Evolutionary conservation across 2,113 vertebrate species (phyloP), one percentile per base, ranked within the genome.

Genomic region (Cisticola juncidis): DNA sequence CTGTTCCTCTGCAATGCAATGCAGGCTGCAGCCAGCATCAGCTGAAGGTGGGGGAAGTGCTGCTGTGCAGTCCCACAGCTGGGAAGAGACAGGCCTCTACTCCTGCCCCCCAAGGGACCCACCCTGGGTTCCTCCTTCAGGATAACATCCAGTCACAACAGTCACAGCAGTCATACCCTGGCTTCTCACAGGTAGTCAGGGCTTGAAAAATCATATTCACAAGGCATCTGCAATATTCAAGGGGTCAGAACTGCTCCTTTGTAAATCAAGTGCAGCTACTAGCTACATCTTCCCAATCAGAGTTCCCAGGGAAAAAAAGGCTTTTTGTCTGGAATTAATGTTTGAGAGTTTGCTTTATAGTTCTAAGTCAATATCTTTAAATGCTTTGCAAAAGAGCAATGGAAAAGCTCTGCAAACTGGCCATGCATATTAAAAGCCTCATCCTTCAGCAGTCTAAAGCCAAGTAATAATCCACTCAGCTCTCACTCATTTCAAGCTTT

Each of bases 291-390:
- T 79, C 42, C 66, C 29, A 53, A 14, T 53, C 65, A 77, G 65
- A 85, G 50, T 38, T 94, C 73, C 61, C 17, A 29, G 21, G 28
- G 26, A 5, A 61, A 65, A 58, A 90, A 69, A 69, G 15, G 36
- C 11, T 56, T 81, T 91, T 85, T 72, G 36, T 90, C 42, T 58
- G 48, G 61, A 95, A 88, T 92, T 77, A 70, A 83, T 56, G 38
- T 77, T 83, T 57, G 38, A 38, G 36, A 53, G 26, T 70, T 90
- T 81, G n/a, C 83, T 74, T 92, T 94, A 48, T 60, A 53, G 50
- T 96, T 94, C 61, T 65, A 91, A 89, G 83, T 65, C 81, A 81
- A 47, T 88, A 73, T 35, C 26, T 93, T 90, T 70, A 94, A 94
- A 91, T 92, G 57, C 53, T 91, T 89, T 91, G 84, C 70, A 92